These are phyloP conservation scores for Nicator chloris DNA, from an alignment of 2,113 vertebrate species.

Conservation along the genomic window DNA sequence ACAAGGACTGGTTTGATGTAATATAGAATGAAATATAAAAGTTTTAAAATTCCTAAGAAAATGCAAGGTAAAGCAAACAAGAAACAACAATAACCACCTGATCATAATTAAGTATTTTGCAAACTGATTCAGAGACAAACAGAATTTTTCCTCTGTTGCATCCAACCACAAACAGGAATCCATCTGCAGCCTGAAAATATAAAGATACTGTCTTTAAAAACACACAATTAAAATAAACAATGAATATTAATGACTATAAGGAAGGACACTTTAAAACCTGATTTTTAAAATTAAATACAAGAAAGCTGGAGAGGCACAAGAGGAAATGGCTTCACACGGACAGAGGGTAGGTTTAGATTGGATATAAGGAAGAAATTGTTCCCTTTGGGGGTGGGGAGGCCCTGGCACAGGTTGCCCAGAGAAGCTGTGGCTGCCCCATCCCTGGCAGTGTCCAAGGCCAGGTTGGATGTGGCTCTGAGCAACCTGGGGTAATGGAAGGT, in stretches of 20 bases:
- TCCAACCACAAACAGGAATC: slow-evolving; percentile 91
- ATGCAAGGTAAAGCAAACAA: neutral
- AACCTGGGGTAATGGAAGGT: neutral
- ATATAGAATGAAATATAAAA: neutral
- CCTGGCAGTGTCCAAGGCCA: neutral
- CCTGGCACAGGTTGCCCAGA: neutral
- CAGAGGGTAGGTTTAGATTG: neutral
- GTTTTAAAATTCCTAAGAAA: neutral
- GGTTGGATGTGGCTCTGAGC: neutral
- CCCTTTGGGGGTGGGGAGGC: neutral
- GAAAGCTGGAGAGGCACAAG: neutral
- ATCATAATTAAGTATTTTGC: slow-evolving; percentile 87
- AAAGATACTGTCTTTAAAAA: neutral
- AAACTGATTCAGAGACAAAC: slow-evolving; percentile 90
- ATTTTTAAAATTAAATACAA: neutral
- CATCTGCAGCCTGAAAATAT: slow-evolving; percentile 83
- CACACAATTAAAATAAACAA: neutral
- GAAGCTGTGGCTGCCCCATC: neutral
- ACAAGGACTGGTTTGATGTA: neutral
- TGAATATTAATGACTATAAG: neutral
- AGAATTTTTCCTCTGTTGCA: slow-evolving; percentile 91
- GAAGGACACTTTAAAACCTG: neutral
- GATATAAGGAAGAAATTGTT: rapidly evolving
- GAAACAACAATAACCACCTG: slow-evolving; percentile 70
- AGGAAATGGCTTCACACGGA: neutral